Conservation (phyloP, 2,113 vertebrate species). For the Passer montanus region DNA sequence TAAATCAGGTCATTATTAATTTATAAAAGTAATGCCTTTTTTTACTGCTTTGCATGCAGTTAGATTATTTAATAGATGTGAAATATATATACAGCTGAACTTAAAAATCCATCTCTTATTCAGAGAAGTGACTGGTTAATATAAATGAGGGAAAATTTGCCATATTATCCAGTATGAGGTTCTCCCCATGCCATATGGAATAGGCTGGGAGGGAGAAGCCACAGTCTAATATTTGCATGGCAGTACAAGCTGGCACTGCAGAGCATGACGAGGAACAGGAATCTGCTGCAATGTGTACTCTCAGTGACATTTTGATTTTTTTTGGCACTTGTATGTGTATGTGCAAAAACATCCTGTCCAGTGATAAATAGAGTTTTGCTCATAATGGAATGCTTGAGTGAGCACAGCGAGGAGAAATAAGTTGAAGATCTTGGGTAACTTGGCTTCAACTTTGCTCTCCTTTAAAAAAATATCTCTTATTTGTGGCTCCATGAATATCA, state of each 20-base stretch:
- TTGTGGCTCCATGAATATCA: slow-evolving; percentile 9
- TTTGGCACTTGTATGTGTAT: slow-evolving; percentile 40
- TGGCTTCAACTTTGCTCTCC: neutral
- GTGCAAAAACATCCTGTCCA: neutral
- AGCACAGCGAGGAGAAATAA: neutral
- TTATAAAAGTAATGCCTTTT: neutral
- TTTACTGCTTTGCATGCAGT: neutral
- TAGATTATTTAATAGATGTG: neutral
- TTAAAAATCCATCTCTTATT: neutral
- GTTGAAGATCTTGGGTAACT: neutral
- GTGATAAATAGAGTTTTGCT: slow-evolving; percentile 33
- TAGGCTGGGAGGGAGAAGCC: neutral
- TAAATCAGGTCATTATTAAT: neutral
- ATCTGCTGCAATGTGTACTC: slow-evolving; percentile 1
- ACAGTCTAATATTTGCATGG: neutral
- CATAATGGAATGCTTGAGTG: neutral
- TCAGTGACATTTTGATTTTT: slow-evolving; percentile 21
- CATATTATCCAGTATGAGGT: neutral
- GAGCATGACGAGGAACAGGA: neutral
- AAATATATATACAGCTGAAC: neutral
- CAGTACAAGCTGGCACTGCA: neutral
- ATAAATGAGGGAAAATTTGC: neutral
- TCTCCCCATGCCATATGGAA: neutral
- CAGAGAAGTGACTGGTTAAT: neutral
- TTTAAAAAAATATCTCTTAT: neutral